These are phyloP conservation scores for Tiliacea aurago DNA, from an alignment of 2,888 invertebrate species.

Conservation along the genomic window DNA sequence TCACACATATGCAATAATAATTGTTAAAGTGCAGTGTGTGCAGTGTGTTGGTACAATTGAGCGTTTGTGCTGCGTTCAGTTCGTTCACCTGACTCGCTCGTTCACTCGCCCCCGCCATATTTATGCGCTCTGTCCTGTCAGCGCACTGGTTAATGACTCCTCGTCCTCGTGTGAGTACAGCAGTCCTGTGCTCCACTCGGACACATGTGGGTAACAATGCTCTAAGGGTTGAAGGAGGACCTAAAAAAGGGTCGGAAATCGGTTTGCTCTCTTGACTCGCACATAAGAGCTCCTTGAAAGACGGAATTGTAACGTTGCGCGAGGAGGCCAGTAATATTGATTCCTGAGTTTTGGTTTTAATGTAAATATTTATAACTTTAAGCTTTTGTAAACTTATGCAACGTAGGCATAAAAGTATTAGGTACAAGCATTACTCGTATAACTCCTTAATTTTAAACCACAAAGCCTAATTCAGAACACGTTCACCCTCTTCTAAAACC, in stretches of 20 bases:
- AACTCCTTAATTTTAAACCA: no score
- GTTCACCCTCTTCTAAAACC: not conserved
- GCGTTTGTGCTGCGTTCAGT: constrained; percentile 44
- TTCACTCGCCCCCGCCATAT: constrained; percentile 48
- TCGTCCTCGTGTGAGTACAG: constrained; percentile 11
- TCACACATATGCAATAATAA: constrained; percentile 44
- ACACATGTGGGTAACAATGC: constrained; percentile 31
- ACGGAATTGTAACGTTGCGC: constrained; percentile 2
- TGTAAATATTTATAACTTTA: not conserved
- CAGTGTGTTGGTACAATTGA: no score
- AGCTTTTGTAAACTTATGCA: not conserved
- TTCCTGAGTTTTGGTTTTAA: not conserved
- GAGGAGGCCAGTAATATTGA: constrained; percentile 9
- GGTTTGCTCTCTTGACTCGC: constrained; percentile 20
- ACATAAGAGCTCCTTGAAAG: constrained; percentile 21
- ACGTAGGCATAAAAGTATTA: not conserved
- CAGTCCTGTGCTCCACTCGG: constrained; percentile 24
- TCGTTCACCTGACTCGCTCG: constrained; percentile 55
- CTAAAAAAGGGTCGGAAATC: constrained; percentile 39
- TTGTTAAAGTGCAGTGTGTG: constrained; percentile 46
- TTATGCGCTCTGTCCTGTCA: constrained; percentile 68
- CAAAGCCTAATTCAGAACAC: not conserved
- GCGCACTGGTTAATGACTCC: constrained; percentile 60
- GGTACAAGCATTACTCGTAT: not conserved
- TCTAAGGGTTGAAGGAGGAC: constrained; percentile 17